Base-by-base conservation (phyloP, 2,888 invertebrate genomes). In the Thera britannica region DNA sequence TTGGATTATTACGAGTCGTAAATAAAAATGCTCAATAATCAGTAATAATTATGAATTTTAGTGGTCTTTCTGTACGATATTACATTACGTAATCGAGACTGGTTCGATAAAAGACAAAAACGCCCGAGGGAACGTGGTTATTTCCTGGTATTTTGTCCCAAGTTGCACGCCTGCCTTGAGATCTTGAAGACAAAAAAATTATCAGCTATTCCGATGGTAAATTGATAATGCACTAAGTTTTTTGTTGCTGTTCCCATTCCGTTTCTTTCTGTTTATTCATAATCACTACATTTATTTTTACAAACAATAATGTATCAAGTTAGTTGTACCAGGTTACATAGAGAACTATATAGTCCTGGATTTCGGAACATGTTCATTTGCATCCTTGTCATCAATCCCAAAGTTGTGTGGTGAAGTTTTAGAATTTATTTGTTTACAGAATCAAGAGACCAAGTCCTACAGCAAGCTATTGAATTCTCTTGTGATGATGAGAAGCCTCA, bases 121-220 rank as follows among this genome's bases (percentile, higher is more conserved):
- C 77, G 78, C 65, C 67, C 74, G 72, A 71, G 72, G 71, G 79
- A 79, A 83, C 84, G 86, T 85, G 84, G 73, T 85, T 82, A 86
- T 82, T 78, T 81, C 86, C 83, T 85, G 85, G 85, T 88, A 92
- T 92, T 91, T 92, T 88, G 85, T 90, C 90, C 87, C 87, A 91
- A 87, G 90, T 91, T 90, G 92, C 93, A 93, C 93, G 94, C 93
- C 93, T 92, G 91, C 85, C 89, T 90, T 92, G 90, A 87, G 90
- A 89, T 89, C 88, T 89, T 81, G 84, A 88, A 88, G 90, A 90
- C 90, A 93, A 93, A 93, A 93, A 88, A 89, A 66, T 66, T 88
- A 89, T 90, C 87, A 85, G 82, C 86, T 87, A 87, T 89, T 92
- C 85, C 83, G 86, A 90, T 90, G 90, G 85, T 86, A 82, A 83